Conservation (phyloP, 2,888 invertebrate species). For the Halictus ligatus region DNA sequence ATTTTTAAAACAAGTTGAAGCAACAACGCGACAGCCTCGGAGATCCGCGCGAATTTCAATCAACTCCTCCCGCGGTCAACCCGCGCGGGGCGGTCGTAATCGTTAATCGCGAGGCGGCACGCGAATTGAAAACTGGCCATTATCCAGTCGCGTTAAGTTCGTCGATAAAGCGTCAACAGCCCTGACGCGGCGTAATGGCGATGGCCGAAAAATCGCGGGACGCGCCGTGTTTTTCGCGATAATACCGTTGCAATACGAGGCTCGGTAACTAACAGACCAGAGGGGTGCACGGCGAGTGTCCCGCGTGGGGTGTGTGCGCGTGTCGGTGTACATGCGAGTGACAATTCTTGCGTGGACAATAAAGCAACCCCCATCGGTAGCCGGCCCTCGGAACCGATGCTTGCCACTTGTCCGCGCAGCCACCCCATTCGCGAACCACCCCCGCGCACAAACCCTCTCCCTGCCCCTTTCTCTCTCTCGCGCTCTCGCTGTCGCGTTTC, state of each 20-base stretch:
- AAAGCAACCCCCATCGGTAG: slow-evolving; percentile 52
- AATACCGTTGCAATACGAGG: slow-evolving; percentile 47
- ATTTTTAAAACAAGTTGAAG: neutral
- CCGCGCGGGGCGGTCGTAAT: slow-evolving; percentile 1
- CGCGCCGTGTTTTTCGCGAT: slow-evolving; percentile 45
- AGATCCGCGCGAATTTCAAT: neutral
- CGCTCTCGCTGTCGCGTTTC: slow-evolving; percentile 16
- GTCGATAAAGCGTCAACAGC: slow-evolving; percentile 42
- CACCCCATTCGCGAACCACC: slow-evolving; percentile 9
- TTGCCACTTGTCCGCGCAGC: slow-evolving; percentile 42
- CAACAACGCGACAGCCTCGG: neutral
- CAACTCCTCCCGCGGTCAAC: neutral
- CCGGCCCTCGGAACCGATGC: slow-evolving; percentile 43
- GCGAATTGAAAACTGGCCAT: slow-evolving; percentile 46
- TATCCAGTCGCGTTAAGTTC: slow-evolving; percentile 39
- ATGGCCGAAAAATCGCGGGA: slow-evolving; percentile 49
- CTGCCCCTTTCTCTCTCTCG: neutral
- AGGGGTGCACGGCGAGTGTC: neutral
- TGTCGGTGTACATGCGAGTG: slow-evolving; percentile 29
- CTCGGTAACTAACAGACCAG: slow-evolving; percentile 25
- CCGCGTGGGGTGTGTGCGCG: neutral
- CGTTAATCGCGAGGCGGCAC: neutral
- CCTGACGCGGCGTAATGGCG: slow-evolving; percentile 27
- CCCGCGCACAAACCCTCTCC: neutral
- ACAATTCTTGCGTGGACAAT: slow-evolving; percentile 64